These are phyloP conservation scores for Zaprionus lachaisei DNA, from an alignment of 1,140 invertebrate species.

Conservation along the genomic window DNA sequence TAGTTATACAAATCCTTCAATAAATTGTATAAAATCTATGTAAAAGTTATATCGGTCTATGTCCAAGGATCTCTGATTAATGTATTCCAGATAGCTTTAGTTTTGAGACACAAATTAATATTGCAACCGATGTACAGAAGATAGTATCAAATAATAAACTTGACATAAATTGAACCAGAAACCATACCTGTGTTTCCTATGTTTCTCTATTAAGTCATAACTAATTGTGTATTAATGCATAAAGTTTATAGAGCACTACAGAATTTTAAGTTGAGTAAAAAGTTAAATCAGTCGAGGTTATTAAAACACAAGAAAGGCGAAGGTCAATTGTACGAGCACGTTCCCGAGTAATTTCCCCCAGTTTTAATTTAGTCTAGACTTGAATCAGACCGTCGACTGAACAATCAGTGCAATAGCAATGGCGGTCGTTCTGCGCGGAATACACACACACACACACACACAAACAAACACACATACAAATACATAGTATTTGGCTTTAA, in stretches of 20 bases:
- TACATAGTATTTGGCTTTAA: slow-evolving; percentile 57
- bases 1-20: too few relatives aligned
- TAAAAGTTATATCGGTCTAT: too few relatives aligned
- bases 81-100: too few relatives aligned
- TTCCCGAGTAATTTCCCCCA: slow-evolving; percentile 33
- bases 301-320: slow-evolving; percentile 57
- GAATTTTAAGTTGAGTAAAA: not conserved
- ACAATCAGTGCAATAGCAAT: slow-evolving; percentile 47
- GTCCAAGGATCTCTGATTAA: too few relatives aligned
- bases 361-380: slow-evolving; percentile 67
- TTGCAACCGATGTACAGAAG: too few relatives aligned
- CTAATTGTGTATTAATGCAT: not conserved
- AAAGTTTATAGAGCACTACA: not conserved
- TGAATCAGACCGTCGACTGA: slow-evolving; percentile 55
- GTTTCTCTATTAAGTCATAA: not conserved
- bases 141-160: too few relatives aligned
- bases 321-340: slow-evolving; percentile 48
- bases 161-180: not conserved
- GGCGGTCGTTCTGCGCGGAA: slow-evolving; percentile 44
- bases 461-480: not conserved
- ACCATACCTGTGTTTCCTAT: not conserved
- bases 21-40: too few relatives aligned
- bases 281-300: slow-evolving; percentile 35
- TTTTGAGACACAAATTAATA: too few relatives aligned
- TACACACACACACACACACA: not conserved